Evolutionary conservation across 2,113 vertebrate genomes (phyloP), one percentile per base, ranked within the genome.

Genomic region (Thamnaconus septentrionalis): DNA sequence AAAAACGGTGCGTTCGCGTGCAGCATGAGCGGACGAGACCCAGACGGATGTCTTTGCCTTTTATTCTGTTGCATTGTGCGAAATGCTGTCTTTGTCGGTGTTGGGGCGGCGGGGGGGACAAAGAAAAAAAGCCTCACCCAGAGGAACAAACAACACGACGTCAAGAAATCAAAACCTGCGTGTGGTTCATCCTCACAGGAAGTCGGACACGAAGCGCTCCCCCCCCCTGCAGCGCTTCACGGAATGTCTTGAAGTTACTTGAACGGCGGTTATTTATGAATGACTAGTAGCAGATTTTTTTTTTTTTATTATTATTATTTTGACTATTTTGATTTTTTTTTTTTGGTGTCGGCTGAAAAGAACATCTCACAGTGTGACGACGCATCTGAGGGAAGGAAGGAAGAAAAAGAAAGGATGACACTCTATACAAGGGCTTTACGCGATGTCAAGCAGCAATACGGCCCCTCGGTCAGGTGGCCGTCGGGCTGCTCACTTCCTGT

Each of bases 211-310:
- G 5, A n/a, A 40, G 18, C 42, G 56, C 58, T 71, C 48, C 6
- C 18, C 18, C 18, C 18, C 18, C 18, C 18, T 31, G 18, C 18
- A 31, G 18, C 18, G 18, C 50, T 62, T 71, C 63, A 51, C 59
- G 8, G 69, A 85, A 78, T 85, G 75, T 84, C 77, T 78, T 80
- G 64, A 69, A 74, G 70, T 87, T 87, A 88, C 82, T 88, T 87
- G 81, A 90, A 86, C 56, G 4, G 3, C 66, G 60, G 79, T 83
- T 78, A 74, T 84, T 85, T 84, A 75, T 84, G 45, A 71, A 63
- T 69, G 9, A 69, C 18, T 31, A 31, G 18, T 1, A 31, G 18
- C 18, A 31, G 18, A 31, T 31, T 31, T 31, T 31, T 31, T 2
- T 31, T 31, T 31, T 31, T 1, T 31, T 31, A 31, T 31, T 59